Conservation (phyloP, 1,140 invertebrate species). For the Mizuhopecten yessoensis region DNA sequence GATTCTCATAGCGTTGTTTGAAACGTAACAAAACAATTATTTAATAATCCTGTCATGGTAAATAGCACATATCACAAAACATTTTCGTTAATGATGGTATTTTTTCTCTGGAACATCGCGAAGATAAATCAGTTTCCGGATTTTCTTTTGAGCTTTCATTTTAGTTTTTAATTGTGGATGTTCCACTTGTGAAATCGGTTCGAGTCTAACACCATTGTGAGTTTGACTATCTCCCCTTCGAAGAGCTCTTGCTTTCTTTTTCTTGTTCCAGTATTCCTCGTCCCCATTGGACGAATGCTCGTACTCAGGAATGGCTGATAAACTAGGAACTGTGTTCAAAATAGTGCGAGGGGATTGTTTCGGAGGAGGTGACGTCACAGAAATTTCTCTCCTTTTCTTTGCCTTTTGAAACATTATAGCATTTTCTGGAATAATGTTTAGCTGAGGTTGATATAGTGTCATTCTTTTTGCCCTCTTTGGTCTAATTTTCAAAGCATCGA, state of each 20-base stretch:
- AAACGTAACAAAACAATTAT: background rate
- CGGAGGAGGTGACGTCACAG: slow-evolving; percentile 53
- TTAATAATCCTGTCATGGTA: background rate
- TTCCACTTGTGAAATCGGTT: slow-evolving; percentile 47
- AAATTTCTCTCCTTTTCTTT: slow-evolving; percentile 45
- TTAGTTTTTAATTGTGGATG: slow-evolving; percentile 55
- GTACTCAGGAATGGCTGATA: slow-evolving; percentile 55
- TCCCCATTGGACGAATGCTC: background rate
- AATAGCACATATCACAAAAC: background rate
- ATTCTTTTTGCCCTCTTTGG: slow-evolving; percentile 67
- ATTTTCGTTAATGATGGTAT: background rate
- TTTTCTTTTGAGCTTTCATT: slow-evolving; percentile 63
- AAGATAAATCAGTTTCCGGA: slow-evolving; percentile 65
- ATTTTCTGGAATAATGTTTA: slow-evolving; percentile 66
- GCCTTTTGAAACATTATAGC: slow-evolving; percentile 49
- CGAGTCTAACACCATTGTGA: slow-evolving; percentile 41
- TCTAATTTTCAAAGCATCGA: slow-evolving; percentile 57
- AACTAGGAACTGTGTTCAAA: slow-evolving; percentile 47
- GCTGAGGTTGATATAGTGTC: slow-evolving; percentile 59
- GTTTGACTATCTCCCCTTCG: slow-evolving; percentile 41
- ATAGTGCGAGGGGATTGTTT: slow-evolving; percentile 60
- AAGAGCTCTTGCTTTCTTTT: slow-evolving; percentile 4
- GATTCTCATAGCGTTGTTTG: background rate
- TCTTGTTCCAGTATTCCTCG: slow-evolving; percentile 42
- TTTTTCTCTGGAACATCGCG: slow-evolving; percentile 63